Base-by-base conservation (phyloP, 2,888 invertebrate genomes). In the Priocnemis perturbator region DNA sequence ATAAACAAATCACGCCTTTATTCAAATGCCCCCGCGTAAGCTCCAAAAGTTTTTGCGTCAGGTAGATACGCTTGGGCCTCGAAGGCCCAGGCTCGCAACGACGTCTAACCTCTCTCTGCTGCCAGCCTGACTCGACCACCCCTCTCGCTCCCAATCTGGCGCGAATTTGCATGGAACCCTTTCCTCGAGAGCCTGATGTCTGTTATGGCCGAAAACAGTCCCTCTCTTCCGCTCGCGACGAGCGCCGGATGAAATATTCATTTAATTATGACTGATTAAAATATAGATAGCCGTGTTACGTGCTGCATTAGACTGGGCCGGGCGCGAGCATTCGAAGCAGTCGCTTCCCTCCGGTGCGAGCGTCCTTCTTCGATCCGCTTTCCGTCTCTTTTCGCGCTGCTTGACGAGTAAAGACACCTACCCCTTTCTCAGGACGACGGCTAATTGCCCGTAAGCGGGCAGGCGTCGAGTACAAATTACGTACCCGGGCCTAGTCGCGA, bases 181-280 rank as follows among this genome's bases (percentile, higher is more conserved):
- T 57, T 85, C n/a, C n/a, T 82, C 76, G 69, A 74, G 60, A 73
- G 71, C 65, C 69, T 69, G 66, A 68, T 65, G 68, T 74, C 69
- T 70, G 77, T 74, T 78, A 76, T 65, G 65, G 45, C 61, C 65
- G 62, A 71, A 68, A 73, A 67, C 65, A 20, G 57, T 44, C 37
- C 3, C 21, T 44, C 52, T 52, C 60, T 53, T 47, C 37, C 44
- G 52, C 57, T 53, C 20, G 57, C 48, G 64, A 58, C 72, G 73
- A 81, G 79, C 81, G 77, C 78, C 77, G 62, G 83, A 86, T 85
- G 85, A 86, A 86, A 86, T 86, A 86, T 86, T 86, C 86, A 86
- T 86, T 86, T 85, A 85, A 86, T 85, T 85, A 85, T 85, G 83
- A 83, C 83, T 85, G 83, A 85, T 86, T 85, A 85, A 85, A 86